Percentiles rank a stretch among this genome's conserved stretches.
These are phyloP conservation scores for Lordiphosa clarofinis DNA, from an alignment of 1,140 invertebrate genomes.

Conservation along the genomic window DNA sequence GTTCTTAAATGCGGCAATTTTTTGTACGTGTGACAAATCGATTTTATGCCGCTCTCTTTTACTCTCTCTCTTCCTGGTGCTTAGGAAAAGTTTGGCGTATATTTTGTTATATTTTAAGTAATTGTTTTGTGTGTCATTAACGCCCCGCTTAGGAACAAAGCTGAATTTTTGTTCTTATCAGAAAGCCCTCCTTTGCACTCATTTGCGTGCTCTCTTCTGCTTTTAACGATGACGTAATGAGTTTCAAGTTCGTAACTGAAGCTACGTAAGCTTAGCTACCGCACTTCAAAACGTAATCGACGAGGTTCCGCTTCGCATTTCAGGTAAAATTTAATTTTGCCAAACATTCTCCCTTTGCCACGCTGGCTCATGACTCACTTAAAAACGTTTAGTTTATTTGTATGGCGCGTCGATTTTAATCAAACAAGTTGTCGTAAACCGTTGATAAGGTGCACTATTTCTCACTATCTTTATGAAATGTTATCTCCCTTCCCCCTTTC, in stretches of 20 bases:
- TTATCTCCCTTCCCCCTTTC: too few relatives aligned
- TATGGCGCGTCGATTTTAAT: conserved; percentile 30
- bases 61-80: conserved; percentile 5
- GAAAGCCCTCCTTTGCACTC: neutral
- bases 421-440: conserved; percentile 45
- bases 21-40: conserved; percentile 61
- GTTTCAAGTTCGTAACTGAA: conserved; percentile 15
- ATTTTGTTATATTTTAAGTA: conserved; percentile 28
- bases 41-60: conserved; percentile 40
- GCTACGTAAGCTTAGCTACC: conserved; percentile 15
- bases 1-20: conserved; percentile 31
- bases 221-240: conserved; percentile 35
- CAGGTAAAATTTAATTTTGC: too few relatives aligned
- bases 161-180: conserved; percentile 25
- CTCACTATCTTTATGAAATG: conserved; percentile 7
- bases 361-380: conserved; percentile 25
- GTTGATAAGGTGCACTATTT: conserved; percentile 19
- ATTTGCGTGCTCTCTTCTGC: neutral
- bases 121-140: conserved; percentile 17
- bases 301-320: too few relatives aligned
- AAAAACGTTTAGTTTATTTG: neutral
- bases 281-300: neutral
- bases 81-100: conserved; percentile 21
- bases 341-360: conserved; percentile 16
- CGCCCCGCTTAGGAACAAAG: neutral